Percentiles rank a stretch among this genome's conserved stretches.
phyloP scores from a whole-genome alignment of 2,113 vertebrate species.

The Camelus bactrianus region DNA sequence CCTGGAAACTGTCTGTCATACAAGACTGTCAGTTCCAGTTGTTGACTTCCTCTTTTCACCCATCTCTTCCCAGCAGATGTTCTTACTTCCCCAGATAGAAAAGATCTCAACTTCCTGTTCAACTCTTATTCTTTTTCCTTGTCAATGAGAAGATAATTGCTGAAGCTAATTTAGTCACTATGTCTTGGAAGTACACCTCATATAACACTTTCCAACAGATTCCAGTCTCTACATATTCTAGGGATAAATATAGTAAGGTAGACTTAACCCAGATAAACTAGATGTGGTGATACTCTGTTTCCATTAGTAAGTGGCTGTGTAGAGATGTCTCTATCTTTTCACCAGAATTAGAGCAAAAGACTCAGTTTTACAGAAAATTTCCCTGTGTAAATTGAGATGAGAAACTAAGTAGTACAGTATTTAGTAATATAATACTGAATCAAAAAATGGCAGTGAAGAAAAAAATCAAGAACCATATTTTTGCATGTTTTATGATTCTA shows the following conservation, averaged over 20 bases:
- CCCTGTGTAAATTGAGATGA: neutral
- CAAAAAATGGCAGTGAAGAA: neutral
- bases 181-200: neutral
- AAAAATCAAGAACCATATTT: constrained; percentile 7
- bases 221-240: neutral
- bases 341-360: neutral
- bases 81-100: neutral
- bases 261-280: neutral
- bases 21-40: neutral
- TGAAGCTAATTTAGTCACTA: neutral
- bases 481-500: neutral
- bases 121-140: neutral
- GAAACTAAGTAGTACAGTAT: neutral
- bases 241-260: neutral
- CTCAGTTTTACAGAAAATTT: neutral
- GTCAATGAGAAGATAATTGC: too few relatives aligned
- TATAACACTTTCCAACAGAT: neutral
- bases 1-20: neutral
- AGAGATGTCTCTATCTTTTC: neutral
- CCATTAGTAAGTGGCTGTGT: neutral
- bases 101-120: neutral
- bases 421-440: neutral
- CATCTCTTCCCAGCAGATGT: neutral
- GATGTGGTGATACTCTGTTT: neutral
- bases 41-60: neutral